These are phyloP conservation scores for Alviniconcha strummeri DNA, from an alignment of 2,888 invertebrate species.

Conservation along the genomic window DNA sequence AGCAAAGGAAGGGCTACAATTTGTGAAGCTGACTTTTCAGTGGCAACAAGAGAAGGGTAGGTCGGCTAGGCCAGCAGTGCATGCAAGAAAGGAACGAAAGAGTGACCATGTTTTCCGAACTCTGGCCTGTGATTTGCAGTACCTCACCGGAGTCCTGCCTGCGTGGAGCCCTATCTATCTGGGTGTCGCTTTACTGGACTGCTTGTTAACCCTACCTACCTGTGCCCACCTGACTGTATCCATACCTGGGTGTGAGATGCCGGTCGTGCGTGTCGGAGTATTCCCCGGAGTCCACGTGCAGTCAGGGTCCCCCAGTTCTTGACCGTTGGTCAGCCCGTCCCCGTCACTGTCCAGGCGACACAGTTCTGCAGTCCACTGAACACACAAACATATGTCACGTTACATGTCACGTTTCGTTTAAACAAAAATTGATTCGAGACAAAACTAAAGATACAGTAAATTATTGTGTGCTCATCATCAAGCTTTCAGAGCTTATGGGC, in stretches of 20 bases:
- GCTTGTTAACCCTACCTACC: no score
- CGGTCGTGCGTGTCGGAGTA: background rate
- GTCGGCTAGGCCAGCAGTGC: no score
- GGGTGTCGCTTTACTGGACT: no score
- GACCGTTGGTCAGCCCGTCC: slow-evolving; percentile 16
- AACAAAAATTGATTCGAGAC: no score
- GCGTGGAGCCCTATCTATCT: background rate
- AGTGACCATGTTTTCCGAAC: background rate
- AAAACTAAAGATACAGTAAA: no score
- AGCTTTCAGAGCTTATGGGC: no score
- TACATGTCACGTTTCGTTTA: no score
- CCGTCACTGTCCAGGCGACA: slow-evolving; percentile 6
- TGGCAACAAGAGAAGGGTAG: no score
- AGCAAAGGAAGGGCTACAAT: no score
- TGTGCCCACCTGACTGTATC: background rate
- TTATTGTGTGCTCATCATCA: no score
- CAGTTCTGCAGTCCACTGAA: background rate
- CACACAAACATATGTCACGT: no score
- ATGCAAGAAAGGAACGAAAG: background rate
- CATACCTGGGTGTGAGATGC: background rate
- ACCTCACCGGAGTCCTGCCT: background rate
- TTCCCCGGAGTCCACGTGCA: background rate
- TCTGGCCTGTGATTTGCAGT: background rate
- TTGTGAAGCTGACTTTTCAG: no score
- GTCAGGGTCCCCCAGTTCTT: slow-evolving; percentile 5